Base-by-base conservation (phyloP, 2,888 invertebrate genomes). In the Galeopsomyia nigrocyanea region DNA sequence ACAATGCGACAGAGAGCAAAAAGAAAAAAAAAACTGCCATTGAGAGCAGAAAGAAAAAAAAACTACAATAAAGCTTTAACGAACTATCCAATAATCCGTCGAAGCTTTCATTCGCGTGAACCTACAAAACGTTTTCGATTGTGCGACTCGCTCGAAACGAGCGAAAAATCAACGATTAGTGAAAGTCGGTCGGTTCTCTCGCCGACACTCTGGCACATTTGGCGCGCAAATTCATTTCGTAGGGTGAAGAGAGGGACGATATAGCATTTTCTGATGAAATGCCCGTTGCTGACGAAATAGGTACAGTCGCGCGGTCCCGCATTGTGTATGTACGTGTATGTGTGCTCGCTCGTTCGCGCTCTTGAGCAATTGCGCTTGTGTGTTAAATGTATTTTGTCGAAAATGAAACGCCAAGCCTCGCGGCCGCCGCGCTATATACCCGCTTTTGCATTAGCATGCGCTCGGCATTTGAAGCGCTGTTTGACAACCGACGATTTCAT, bases 221-320 rank as follows among this genome's bases (percentile, higher is more conserved):
- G 13, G 9, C 31, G 61, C 31, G 31, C 22, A 17, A 61, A 61
- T 61, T 49, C n/a, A n/a, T 65, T 55, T 16, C 14, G 6, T 55
- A 57, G 22, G 19, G 49, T 65, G 10, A 3, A 7, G 7, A 10
- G 7, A 39, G 39, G 7, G 31, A 31, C 17, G 47, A 61, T 55
- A 57, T 21, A 47, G 57, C 56, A 49, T 63, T 22, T 62, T 39
- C 50, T 71, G 62, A 67, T 67, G 67, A 67, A 71, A 67, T 51
- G 39, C 39, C 39, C 39, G 39, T 53, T 31, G 47, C 16, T 68
- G 68, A 68, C 51, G 63, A 68, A 72, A 68, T 50, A n/a, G 22
- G 39, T 31, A 26, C 10, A 46, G n/a, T n/a, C 51, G 31, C 66
- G 57, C 26, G 26, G n/a, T 0, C 67, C 72, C 68, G 68, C 68